Base-by-base conservation (phyloP, 2,888 invertebrate species). In the Andrena flavipes region DNA sequence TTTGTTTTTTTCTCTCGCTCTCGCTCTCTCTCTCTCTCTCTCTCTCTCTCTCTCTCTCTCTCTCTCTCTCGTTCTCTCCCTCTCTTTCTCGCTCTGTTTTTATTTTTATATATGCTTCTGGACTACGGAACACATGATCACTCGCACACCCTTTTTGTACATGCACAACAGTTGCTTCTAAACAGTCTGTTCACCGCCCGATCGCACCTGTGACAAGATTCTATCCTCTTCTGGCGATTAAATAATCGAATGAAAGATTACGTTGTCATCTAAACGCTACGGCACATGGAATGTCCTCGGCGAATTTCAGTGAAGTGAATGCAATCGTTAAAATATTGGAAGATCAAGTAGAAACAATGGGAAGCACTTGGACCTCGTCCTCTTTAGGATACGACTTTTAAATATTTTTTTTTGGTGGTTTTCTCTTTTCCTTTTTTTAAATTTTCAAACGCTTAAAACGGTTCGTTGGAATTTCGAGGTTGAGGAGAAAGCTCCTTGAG, bases 41-140 rank as follows among this genome's bases (percentile, higher is more conserved):
- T n/a, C n/a, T n/a, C n/a, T 29, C 33, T 78, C 69, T 81, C 54
- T 30, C 64, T 81, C 72, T 77, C n/a, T 33, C 49, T 76, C 62
- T 73, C 49, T 42, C 35, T 56, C 68, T 35, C 30, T 23, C 65
- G 70, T 71, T 80, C 63, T 70, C 80, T 87, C 84, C 42, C 69
- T 71, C 35, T 73, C 54, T 70, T 68, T 62, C 65, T 48, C 29
- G 23, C 48, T 69, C 62, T 72, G 48, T 70, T 48, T 51, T 56
- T 75, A 67, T 72, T 23, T 88, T 59, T 79, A 73, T 77, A 76
- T 81, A 68, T 76, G 69, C 70, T 78, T 75, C 67, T 85, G 35
- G 82, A 62, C 82, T 80, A 86, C 84, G 78, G 88, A 88, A 89
- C 88, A 90, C 88, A 89, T 88, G 84, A 84, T 89, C 87, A 87